Percentiles rank a stretch among this genome's conserved stretches.
Conservation (phyloP, 2,888 invertebrate species). For the Phyto melanocephala region DNA sequence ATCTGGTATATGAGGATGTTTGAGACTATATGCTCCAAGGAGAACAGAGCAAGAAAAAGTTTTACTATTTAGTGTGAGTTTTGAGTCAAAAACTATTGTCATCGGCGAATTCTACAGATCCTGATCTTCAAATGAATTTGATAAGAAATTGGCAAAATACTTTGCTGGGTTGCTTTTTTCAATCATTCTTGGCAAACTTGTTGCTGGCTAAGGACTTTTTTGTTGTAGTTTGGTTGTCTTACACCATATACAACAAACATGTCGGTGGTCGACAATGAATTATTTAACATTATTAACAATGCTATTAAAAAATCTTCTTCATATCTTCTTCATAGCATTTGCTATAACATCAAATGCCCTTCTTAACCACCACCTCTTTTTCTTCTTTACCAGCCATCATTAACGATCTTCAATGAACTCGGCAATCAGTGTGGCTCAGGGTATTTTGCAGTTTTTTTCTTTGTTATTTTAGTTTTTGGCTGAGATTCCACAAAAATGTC, state of each 20-base stretch:
- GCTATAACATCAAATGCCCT: constrained; percentile 40
- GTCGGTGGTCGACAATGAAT: constrained; percentile 66
- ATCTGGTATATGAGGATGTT: too few species aligned
- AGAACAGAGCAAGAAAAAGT: too few species aligned
- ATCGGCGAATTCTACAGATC: too few species aligned
- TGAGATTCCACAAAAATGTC: constrained; percentile 50
- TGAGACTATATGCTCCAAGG: too few species aligned
- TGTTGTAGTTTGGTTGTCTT: constrained; percentile 40
- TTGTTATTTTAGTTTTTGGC: not conserved
- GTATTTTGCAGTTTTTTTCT: not conserved
- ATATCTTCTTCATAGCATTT: constrained; percentile 31
- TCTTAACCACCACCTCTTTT: constrained; percentile 29
- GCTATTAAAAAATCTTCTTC: constrained; percentile 59
- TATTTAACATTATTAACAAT: constrained; percentile 67
- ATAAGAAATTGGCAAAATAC: too few species aligned
- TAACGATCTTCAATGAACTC: constrained; percentile 54
- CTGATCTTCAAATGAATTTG: too few species aligned
- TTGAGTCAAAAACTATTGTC: too few species aligned
- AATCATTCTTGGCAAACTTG: not conserved
- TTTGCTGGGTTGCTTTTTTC: not conserved
- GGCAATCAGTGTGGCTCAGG: not conserved
- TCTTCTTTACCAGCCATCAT: constrained; percentile 27
- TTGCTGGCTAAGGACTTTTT: constrained; percentile 17
- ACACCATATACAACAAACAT: constrained; percentile 51
- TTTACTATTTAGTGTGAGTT: too few species aligned